These are phyloP conservation scores for Cephalopterus ornatus DNA, from an alignment of 2,113 vertebrate genomes.

Conservation along the genomic window DNA sequence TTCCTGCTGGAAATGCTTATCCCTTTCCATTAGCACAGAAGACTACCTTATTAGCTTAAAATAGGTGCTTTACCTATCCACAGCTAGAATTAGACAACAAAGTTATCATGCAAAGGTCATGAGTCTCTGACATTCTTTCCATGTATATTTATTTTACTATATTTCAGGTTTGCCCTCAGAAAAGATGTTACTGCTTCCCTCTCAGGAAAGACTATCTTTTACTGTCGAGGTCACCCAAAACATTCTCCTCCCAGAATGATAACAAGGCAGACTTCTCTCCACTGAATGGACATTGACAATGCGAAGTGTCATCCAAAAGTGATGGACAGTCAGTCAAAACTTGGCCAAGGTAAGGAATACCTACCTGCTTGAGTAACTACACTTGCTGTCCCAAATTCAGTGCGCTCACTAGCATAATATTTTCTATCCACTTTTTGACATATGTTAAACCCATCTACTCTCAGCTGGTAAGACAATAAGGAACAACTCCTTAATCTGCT, in stretches of 20 bases:
- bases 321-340: neutral
- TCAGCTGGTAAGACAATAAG: slow-evolving; percentile 11
- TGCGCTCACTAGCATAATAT: neutral
- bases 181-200: neutral
- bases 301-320: neutral
- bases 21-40: neutral
- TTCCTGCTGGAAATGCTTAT: neutral
- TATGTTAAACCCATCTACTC: slow-evolving; percentile 2
- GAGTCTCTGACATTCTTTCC: neutral
- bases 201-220: neutral
- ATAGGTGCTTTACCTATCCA: neutral
- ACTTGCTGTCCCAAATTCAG: neutral
- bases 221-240: neutral
- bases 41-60: neutral
- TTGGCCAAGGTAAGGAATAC: neutral
- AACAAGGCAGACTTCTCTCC: neutral
- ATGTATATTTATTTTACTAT: neutral
- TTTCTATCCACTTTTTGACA: slow-evolving; percentile 17
- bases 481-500: neutral
- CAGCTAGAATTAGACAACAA: neutral
- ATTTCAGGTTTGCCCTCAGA: neutral
- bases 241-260: neutral
- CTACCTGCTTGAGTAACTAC: neutral
- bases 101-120: neutral
- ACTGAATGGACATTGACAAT: neutral